Evolutionary conservation across 2,888 invertebrate genomes (phyloP).

Genomic region (Kryphioiulus occultus): DNA sequence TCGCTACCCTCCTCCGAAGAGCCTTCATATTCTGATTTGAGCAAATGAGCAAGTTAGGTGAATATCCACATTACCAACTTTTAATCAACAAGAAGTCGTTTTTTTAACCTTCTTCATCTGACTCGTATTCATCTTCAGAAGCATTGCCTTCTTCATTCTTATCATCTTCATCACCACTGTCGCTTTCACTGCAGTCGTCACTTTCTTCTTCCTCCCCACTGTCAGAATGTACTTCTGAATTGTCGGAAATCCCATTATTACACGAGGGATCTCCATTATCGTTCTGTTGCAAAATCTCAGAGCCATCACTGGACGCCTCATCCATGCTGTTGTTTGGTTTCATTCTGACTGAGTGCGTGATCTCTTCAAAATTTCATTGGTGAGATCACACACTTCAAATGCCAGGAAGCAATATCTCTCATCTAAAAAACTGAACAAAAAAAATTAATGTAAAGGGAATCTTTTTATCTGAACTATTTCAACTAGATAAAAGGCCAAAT

Average conservation of each 20-base stretch:
- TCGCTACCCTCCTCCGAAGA: constrained; percentile 18
- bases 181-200: constrained; percentile 24
- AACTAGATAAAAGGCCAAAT: too few relatives aligned
- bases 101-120: constrained; percentile 42
- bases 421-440: background rate
- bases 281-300: background rate
- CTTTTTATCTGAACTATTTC: background rate
- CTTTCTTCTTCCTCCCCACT: constrained; percentile 37
- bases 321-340: background rate
- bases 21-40: background rate
- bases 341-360: background rate
- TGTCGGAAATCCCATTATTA: background rate
- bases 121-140: constrained; percentile 38
- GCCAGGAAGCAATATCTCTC: background rate
- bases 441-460: background rate
- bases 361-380: background rate
- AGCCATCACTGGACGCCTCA: background rate
- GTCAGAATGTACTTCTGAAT: background rate
- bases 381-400: background rate
- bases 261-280: background rate
- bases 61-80: background rate
- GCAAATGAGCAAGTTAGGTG: background rate
- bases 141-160: background rate
- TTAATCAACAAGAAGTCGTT: background rate
- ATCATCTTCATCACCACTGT: background rate